Base-by-base conservation (phyloP, 2,113 vertebrate genomes). In the Empidonax traillii region DNA sequence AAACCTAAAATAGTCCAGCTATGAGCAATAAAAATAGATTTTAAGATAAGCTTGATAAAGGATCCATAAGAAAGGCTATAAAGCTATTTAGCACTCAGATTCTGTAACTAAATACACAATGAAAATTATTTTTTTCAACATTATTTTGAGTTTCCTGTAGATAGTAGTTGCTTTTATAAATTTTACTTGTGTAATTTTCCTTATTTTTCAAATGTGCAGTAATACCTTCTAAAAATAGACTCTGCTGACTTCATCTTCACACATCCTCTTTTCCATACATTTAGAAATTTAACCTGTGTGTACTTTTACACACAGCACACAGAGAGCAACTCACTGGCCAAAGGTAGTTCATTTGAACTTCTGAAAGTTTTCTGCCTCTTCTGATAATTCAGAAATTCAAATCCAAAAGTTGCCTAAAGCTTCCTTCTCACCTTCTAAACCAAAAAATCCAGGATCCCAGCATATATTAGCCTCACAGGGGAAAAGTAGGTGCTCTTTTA, bases 1-100 rank as follows among this genome's bases (percentile, higher is more conserved):
- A 95, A 81, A 91, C 90, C 13, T 87, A 87, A 95, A 87, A 4
- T 43, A 61, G 5, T 77, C 52, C 37, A 90, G 24, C 46, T 85
- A 68, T 28, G 94, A 92, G 51, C 41, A 71, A 87, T 67, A 94
- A 30, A 87, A 96, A 78, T 47, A 92, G 21, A 80, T 71, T 86
- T 92, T 77, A 90, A 89, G 66, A 74, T 76, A 4, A 43, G 3
- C 33, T 86, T 83, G 39, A 41, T 55, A 93, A 72, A 59, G 20
- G 35, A 85, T 89, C 41, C 46, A 18, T 89, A 94, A 89, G 71
- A 85, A 61, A 69, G 44, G 3, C 25, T 71, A 19, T 12, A 33
- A 62, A 90, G 28, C 18, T 52, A 37, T 47, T 68, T 68, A 95
- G 9, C 43, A 25, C 35, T 62, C 23, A 65, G 9, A 25, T 74